These are phyloP conservation scores for Oreochromis aureus DNA, from an alignment of 2,113 vertebrate species.

Conservation along the genomic window DNA sequence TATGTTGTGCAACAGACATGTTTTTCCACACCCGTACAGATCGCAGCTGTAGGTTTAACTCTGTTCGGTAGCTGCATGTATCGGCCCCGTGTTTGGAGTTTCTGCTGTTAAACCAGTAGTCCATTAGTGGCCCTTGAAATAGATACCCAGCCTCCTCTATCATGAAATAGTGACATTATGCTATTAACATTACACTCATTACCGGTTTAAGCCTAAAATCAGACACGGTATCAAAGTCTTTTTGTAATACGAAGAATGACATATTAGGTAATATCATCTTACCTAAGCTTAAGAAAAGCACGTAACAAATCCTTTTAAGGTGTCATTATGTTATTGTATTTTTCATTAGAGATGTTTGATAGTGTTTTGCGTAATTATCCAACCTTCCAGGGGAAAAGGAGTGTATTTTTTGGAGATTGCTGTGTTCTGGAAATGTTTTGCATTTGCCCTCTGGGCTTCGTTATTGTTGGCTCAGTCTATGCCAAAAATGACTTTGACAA, in stretches of 20 bases:
- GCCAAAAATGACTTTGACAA: not conserved
- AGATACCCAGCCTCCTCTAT: constrained; percentile 18
- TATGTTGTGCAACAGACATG: not conserved
- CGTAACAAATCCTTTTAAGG: constrained; percentile 4
- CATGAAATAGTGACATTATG: constrained; percentile 36
- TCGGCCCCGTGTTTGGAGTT: constrained; percentile 10
- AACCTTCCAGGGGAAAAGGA: not conserved
- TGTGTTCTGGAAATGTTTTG: constrained; percentile 32
- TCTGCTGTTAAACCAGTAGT: constrained; percentile 34
- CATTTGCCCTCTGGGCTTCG: not conserved
- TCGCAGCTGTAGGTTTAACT: not conserved
- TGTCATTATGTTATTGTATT: constrained; percentile 29
- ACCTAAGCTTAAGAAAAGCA: constrained; percentile 14
- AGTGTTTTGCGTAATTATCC: constrained; percentile 8
- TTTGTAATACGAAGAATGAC: constrained; percentile 11
- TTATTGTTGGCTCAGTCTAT: not conserved
- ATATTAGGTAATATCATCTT: not conserved
- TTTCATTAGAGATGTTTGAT: constrained; percentile 20
- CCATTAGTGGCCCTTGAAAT: constrained; percentile 54
- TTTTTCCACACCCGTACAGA: not conserved
- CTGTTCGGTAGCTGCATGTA: not conserved
- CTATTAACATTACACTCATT: constrained; percentile 40
- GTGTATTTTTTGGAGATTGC: not conserved
- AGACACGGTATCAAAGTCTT: constrained; percentile 51
- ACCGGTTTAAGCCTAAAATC: constrained; percentile 46